Base-by-base conservation (phyloP, 2,888 invertebrate genomes). In the Mythimna pallens region DNA sequence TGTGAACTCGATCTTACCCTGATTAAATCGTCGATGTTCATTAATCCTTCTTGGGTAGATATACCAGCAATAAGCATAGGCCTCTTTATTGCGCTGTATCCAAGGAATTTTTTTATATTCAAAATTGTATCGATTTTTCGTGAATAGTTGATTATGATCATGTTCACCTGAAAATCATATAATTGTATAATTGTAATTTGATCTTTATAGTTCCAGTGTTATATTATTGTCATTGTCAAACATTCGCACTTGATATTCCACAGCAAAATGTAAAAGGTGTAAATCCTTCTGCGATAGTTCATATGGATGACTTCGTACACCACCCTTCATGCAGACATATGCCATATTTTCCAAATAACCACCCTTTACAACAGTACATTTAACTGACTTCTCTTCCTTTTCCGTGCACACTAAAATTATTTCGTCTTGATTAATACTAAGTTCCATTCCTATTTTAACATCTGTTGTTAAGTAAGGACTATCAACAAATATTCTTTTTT, bases 61-160 rank as follows among this genome's bases (percentile, higher is more conserved):
- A 93, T 83, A 0, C 90, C 91, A 63, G 85, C 70, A 8, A 92
- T 54, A 8, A 93, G 75, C 17, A 89, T 71, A 6, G 93, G 92
- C 59, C 82, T 87, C 55, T 79, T 89, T 0, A 63, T 2, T 63
- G 50, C 14, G 9, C 86, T 87, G 8, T 50, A 65, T 4, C 88
- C 87, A 4, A 92, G 82, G 54, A 75, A 88, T 25, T 88, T 43
- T 68, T 91, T 91, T 47, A 90, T 80, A 73, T 78, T 80, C 20
- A 30, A 84, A 5, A 93, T 36, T 20, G 89, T 89, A 2, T 87
- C 87, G 3, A 76, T 74, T 17, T 80, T 73, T 1, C 89, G 88
- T 0, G 87, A 84, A 58, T 92, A 93, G 76, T 91, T 89, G 59
- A 93, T 73, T 30, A 88, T 80, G 54, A 93, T 71, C 81, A 92